Percentiles rank a stretch among this genome's conserved stretches.
These are phyloP conservation scores for Caenorhabditis sp. DNA, from an alignment of 2,888 invertebrate genomes.

Conservation along the genomic window DNA sequence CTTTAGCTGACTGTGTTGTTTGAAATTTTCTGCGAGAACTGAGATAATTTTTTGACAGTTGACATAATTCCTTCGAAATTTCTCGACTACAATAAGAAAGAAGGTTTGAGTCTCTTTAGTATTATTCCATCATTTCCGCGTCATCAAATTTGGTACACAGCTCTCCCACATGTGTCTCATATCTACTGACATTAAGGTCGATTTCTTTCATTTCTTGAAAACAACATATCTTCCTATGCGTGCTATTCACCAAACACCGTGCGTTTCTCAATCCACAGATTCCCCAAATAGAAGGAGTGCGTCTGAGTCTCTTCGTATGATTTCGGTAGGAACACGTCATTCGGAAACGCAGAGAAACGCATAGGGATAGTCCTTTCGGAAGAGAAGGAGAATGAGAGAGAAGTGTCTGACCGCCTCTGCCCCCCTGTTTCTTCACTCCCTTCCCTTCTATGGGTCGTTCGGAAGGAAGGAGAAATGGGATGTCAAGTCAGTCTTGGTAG, in stretches of 20 bases:
- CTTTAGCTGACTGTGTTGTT: too few species aligned
- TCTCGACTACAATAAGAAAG: too few species aligned
- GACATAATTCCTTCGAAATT: too few species aligned
- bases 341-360: constrained; percentile 32
- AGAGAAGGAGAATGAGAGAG: background rate
- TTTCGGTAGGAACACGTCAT: constrained; percentile 44
- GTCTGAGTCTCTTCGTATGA: background rate
- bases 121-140: too few species aligned
- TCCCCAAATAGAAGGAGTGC: constrained; percentile 10
- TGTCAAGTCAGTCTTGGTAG: too few species aligned
- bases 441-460: background rate
- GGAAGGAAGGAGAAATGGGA: too few species aligned
- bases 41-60: too few species aligned
- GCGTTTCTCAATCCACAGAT: constrained; percentile 37
- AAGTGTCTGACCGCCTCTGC: background rate
- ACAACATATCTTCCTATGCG: background rate
- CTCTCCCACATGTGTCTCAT: too few species aligned
- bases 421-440: background rate
- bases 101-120: too few species aligned
- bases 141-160: too few species aligned
- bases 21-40: too few species aligned
- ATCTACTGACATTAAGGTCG: too few species aligned
- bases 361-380: background rate
- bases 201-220: constrained; percentile 2
- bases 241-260: constrained; percentile 34